Evolutionary conservation across 2,113 vertebrate species (phyloP).

Genomic region (Anthoscopus minutus): DNA sequence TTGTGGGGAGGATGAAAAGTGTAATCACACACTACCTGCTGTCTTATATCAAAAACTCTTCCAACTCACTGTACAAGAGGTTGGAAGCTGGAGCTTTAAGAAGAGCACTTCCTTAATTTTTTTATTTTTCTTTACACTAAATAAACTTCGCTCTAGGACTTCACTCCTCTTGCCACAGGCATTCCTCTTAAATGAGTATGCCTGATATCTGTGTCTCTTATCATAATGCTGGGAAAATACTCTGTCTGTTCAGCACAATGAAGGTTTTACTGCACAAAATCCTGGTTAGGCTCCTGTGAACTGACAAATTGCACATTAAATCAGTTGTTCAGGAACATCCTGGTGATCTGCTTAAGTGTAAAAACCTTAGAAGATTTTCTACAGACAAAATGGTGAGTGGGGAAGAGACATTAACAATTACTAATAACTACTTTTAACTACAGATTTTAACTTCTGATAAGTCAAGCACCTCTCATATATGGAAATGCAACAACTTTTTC

Average conservation of each 20-base stretch:
- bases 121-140: conserved; percentile 34
- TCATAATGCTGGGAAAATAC: background rate
- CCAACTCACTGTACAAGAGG: conserved; percentile 43
- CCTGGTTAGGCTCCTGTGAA: background rate
- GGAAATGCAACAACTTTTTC: background rate
- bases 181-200: conserved; percentile 18
- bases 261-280: background rate
- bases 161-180: background rate
- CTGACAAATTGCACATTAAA: background rate
- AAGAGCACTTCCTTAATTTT: conserved; percentile 20
- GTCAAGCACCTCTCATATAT: background rate
- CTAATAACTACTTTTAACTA: too few relatives aligned
- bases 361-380: background rate
- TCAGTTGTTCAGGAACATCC: background rate
- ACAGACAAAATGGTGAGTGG: background rate
- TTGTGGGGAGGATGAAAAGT: conserved; percentile 27
- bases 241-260: background rate
- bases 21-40: conserved; percentile 14
- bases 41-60: conserved; percentile 63
- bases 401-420: background rate
- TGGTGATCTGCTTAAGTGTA: background rate
- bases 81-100: conserved; percentile 35
- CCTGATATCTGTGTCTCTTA: conserved; percentile 13
- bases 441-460: background rate
- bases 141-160: background rate